Conservation (phyloP, 2,888 invertebrate genomes). For the Oithona nana region DNA sequence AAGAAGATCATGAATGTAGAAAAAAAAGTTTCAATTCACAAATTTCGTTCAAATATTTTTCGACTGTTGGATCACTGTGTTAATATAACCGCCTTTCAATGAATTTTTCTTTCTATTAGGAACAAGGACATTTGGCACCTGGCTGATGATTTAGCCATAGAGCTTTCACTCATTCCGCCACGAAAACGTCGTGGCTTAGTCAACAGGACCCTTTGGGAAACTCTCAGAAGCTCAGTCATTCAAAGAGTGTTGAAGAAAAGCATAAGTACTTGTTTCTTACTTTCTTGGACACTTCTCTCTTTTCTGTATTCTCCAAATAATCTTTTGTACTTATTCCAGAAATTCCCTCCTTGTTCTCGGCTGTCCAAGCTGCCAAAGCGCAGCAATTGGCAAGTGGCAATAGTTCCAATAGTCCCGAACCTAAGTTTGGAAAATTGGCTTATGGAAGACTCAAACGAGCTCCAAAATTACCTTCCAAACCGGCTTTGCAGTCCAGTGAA, state of each 20-base stretch:
- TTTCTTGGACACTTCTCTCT: too few species aligned
- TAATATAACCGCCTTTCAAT: too few species aligned
- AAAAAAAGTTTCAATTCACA: too few species aligned
- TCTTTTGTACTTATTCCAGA: not conserved
- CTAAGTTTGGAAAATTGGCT: not conserved
- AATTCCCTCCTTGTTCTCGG: not conserved
- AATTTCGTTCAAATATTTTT: too few species aligned
- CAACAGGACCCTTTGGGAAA: not conserved
- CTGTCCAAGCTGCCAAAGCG: not conserved
- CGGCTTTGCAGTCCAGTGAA: not conserved
- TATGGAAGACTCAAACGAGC: slow-evolving; percentile 7
- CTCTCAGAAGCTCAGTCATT: not conserved
- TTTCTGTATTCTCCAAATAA: too few species aligned
- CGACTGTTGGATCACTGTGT: too few species aligned
- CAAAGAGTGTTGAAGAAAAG: not conserved
- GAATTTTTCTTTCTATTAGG: too few species aligned
- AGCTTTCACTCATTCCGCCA: not conserved
- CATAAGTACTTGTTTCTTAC: too few species aligned
- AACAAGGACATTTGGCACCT: not conserved
- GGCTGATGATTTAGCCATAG: not conserved
- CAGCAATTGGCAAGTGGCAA: not conserved
- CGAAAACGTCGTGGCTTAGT: not conserved
- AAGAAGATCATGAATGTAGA: too few species aligned
- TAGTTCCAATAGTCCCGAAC: not conserved
- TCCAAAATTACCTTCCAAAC: not conserved